Conservation (phyloP, 2,797 vertebrate species). For the Setipinna tenuifilis region DNA sequence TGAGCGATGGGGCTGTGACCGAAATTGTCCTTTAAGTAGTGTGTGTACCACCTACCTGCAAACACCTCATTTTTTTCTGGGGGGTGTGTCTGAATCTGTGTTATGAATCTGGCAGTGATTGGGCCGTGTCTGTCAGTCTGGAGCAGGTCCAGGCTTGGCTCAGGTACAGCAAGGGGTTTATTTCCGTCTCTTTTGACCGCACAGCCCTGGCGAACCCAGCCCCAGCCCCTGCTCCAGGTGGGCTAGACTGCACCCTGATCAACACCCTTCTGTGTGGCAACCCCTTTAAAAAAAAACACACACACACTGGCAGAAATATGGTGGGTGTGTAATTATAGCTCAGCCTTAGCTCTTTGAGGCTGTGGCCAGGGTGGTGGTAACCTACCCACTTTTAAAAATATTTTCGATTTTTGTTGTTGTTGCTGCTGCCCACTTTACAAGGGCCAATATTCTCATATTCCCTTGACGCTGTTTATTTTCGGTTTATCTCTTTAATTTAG, state of each 20-base stretch:
- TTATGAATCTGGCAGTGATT: not conserved
- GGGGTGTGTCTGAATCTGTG: no score
- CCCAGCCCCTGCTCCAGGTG: not conserved
- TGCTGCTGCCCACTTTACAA: not conserved
- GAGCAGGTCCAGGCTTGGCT: not conserved
- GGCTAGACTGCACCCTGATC: not conserved
- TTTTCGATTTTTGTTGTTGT: not conserved
- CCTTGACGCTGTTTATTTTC: not conserved
- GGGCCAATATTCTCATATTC: not conserved
- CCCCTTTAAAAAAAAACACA: not conserved
- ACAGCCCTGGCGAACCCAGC: not conserved
- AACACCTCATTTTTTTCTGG: not conserved
- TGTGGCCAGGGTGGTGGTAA: not conserved
- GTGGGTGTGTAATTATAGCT: constrained; percentile 19
- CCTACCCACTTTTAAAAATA: not conserved
- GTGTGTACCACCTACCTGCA: not conserved
- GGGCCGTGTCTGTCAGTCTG: not conserved
- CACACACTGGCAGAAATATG: not conserved
- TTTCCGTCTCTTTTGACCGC: not conserved
- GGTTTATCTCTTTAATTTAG: not conserved
- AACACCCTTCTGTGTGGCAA: not conserved
- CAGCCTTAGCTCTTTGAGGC: not conserved
- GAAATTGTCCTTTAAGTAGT: no score
- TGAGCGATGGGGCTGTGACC: no score
- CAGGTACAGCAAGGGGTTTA: not conserved